Evolutionary conservation across 2,888 invertebrate species (phyloP), one percentile per base, ranked within the genome.

Genomic region (Macrosoma leucophasiata): DNA sequence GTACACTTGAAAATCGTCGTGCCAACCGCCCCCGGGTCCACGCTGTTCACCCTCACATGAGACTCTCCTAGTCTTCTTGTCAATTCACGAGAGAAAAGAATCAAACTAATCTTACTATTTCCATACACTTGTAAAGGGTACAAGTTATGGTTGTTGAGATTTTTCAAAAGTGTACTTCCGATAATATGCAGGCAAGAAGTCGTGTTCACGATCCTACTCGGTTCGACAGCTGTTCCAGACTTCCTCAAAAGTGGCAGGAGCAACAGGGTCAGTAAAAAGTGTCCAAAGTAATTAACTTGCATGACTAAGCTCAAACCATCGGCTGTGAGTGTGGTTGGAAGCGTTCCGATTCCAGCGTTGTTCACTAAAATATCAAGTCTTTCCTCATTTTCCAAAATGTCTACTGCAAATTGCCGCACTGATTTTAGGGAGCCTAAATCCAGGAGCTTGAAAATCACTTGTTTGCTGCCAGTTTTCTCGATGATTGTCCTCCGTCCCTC

Each of bases 271-370:
- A 98, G 79, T 15, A 98, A 84, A 66, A 97, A 97, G 6, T 95
- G 93, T 0, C 97, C 97, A 65, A 93, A 95, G 58, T 97, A 94
- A 69, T 98, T 98, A 2, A 96, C 95, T 28, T 93, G 96, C 91
- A 96, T 94, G 6, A 93, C 93, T 43, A 90, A 78, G 63, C 96
- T 96, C 41, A 97, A 72, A 1, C 92, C 94, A 58, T 97, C 96
- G 52, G 89, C 89, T 11, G 93, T 92, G 32, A 87, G 77, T 8
- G 55, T 58, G 29, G 77, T 88, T 5, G 73, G 76, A 36, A 89
- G 88, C 0, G 87, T 78, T 26, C 92, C 88, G 0, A 92, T 91
- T 2, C 95, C 96, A 0, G 96, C 96, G 59, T 96, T 96, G 64
- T 96, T 95, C 23, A 96, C 87, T n/a, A 96, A 72, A 11, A 95